Evolutionary conservation across 2,888 invertebrate species (phyloP).

Genomic region (Formica aserva): DNA sequence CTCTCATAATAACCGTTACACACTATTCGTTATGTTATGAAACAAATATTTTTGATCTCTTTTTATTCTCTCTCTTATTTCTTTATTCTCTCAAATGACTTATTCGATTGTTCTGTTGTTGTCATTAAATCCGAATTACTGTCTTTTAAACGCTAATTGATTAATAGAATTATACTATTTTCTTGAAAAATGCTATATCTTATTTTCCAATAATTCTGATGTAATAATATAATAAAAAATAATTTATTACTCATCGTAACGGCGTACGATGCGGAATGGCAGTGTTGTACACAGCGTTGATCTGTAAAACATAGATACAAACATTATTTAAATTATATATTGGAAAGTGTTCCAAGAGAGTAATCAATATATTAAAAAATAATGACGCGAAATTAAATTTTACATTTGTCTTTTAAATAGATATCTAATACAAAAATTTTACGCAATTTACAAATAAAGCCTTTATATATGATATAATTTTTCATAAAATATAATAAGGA

Average conservation of each 20-base stretch:
- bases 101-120: background rate
- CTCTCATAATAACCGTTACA: slow-evolving; percentile 46
- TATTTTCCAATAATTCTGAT: background rate
- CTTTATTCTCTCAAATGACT: background rate
- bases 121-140: background rate
- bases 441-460: background rate
- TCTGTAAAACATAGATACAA: background rate
- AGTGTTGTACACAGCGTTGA: background rate
- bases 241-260: background rate
- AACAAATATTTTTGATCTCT: slow-evolving; percentile 28
- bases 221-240: slow-evolving; percentile 11
- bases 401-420: background rate
- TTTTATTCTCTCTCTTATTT: background rate
- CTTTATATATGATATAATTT: background rate
- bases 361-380: background rate
- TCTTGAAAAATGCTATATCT: background rate
- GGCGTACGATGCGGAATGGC: background rate
- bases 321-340: background rate
- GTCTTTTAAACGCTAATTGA: slow-evolving; percentile 6
- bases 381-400: background rate
- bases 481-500: background rate
- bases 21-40: background rate
- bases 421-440: background rate
- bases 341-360: background rate
- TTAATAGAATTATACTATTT: background rate